Base-by-base conservation (phyloP, 2,888 invertebrate species). In the Agrochola macilenta region DNA sequence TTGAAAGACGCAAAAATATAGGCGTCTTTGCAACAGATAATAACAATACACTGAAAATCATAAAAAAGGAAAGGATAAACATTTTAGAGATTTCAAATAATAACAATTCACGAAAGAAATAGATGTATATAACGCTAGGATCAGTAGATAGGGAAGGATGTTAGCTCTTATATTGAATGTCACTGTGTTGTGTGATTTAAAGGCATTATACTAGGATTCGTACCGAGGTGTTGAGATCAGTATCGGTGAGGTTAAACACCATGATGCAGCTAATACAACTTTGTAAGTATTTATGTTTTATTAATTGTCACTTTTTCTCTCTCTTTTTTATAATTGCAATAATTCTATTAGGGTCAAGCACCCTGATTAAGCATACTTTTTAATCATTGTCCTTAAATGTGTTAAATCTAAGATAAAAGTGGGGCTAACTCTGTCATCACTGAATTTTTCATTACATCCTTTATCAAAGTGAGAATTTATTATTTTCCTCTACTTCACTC, bases 191-290 rank as follows among this genome's bases (percentile, higher is more conserved):
- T 83, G 83, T 82, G 72, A 65, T 63, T 81, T 86, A 69, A 76
- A 79, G 9, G 86, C 84, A 1, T 69, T 89, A 30, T 91, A 82
- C 70, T 92, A 90, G 66, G 93, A 93, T 61, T 88, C 93, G 1
- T 93, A 90, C 72, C 82, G 88, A 30, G 93, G 92, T 2, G 87
- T 83, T 1, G 84, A 86, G 14, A 89, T 93, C 20, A 83, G 85
- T 0, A 76, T 74, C 4, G 91, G 92, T 49, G 89, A 91, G 65
- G 79, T 91, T 1, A 91, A 91, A 69, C 76, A 84, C 5, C 91
- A 91, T 68, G 90, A 90, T 43, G 90, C 90, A 69, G 77, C 82
- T 2, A 93, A 93, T 81, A 92, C 87, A 0, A 92, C 93, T 63
- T 93, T 93, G 93, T 94, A 86, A 93, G 93, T 93, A 77, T n/a